Conservation (phyloP, 2,113 vertebrate species). For the Bujurquina vittata region DNA sequence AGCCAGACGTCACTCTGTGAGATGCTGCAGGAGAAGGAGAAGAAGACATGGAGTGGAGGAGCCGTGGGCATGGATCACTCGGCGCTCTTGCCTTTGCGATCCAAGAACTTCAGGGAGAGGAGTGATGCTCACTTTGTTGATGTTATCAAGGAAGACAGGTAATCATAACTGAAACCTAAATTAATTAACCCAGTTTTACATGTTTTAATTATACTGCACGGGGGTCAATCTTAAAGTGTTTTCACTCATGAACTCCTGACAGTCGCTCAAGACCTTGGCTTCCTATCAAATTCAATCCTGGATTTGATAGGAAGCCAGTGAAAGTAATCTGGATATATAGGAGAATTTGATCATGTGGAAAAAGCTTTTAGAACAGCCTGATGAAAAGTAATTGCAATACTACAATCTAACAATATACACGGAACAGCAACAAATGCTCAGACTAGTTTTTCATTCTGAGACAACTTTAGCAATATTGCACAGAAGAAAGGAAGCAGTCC, state of each 20-base stretch:
- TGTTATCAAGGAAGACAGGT: conserved; percentile 99
- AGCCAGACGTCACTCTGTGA: conserved; percentile 96
- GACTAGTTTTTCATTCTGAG: too few species aligned
- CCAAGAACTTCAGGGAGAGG: conserved; percentile 95
- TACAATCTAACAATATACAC: too few species aligned
- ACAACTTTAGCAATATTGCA: too few species aligned
- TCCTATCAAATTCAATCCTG: too few species aligned
- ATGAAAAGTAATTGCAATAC: too few species aligned
- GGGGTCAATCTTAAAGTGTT: neutral
- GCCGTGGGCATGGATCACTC: conserved; percentile 88
- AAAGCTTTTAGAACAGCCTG: neutral
- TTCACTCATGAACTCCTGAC: too few species aligned
- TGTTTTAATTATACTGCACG: neutral
- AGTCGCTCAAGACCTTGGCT: too few species aligned
- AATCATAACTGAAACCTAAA: conserved; percentile 5
- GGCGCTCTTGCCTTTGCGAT: conserved; percentile 90
- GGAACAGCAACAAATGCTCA: too few species aligned
- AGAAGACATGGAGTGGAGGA: conserved; percentile 80
- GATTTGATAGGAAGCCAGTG: neutral
- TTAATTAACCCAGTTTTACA: neutral
- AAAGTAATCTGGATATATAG: neutral
- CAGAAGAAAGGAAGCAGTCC: too few species aligned
- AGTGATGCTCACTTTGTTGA: conserved; percentile 98
- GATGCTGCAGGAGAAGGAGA: conserved; percentile 93
- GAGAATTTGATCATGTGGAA: neutral